Evolutionary conservation across 2,113 vertebrate species (phyloP), one percentile per base, ranked within the genome.

Genomic region (Mustelus asterias): DNA sequence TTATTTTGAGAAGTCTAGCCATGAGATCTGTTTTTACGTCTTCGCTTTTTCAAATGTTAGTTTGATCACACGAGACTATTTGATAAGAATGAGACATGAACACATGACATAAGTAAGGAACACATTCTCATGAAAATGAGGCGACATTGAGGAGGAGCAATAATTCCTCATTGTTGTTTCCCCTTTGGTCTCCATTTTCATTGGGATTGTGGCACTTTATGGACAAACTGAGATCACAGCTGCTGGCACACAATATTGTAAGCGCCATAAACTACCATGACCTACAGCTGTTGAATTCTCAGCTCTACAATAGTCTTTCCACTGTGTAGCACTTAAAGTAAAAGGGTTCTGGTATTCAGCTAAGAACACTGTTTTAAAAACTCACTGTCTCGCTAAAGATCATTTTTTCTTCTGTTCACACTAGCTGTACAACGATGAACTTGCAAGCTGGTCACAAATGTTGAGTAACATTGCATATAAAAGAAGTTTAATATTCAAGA

Each of bases 201-300:
- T 54, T 48, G 95, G 96, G 96, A 96, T 96, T 72, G 96, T 44
- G 20, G 37, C 69, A 95, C 14, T 70, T 44, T 48, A 48, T 72
- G 22, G 67, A 72, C 67, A 54, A 48, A 76, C 69, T 54, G 67
- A 72, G 67, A 44, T 96, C 96, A 96, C 97, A 97, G 97, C 97
- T 96, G 95, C 96, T 96, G 96, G 93, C 96, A 96, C 48, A 96
- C 96, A 96, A 96, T 96, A 95, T 96, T 96, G 96, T 96, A 97
- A 96, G 69, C 89, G 96, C 54, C 97, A 94, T 95, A 0, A 0
- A 97, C 96, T 96, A 97, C 97, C 97, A 96, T 97, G 96, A 96
- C 94, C 63, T 96, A 97, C 97, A 98, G 97, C 97, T 98, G 97
- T 96, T 89, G 86, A 80, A 93, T 97, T 97, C 97, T 97, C 97